Conservation (phyloP, 2,113 vertebrate genomes). For the Caranx ignobilis region DNA sequence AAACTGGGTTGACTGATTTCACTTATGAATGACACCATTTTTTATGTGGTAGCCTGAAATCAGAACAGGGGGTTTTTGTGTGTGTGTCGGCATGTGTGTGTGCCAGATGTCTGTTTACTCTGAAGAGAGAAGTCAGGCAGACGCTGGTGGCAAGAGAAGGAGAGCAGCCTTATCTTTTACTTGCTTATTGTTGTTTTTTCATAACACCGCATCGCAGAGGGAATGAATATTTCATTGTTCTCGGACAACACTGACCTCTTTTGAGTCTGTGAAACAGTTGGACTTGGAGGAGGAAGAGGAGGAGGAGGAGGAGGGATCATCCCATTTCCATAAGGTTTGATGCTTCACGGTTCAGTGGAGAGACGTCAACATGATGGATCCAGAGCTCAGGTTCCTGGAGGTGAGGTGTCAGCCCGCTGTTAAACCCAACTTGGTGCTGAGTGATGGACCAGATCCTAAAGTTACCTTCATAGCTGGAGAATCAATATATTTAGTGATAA, state of each 20-base stretch:
- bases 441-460: constrained; percentile 2
- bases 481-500: background rate
- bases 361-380: constrained; percentile 60
- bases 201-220: background rate
- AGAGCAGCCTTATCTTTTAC: constrained; percentile 1
- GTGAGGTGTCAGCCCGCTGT: constrained; percentile 48
- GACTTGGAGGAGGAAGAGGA: background rate
- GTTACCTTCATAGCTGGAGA: background rate
- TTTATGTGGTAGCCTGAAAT: constrained; percentile 50
- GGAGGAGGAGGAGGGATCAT: background rate
- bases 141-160: constrained; percentile 22
- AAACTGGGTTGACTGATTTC: constrained; percentile 75
- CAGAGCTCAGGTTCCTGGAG: constrained; percentile 73
- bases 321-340: background rate
- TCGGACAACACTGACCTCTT: background rate
- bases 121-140: constrained; percentile 40
- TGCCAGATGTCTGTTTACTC: constrained; percentile 65
- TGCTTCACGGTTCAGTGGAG: background rate
- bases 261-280: background rate
- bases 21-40: constrained; percentile 73
- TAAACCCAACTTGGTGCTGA: background rate
- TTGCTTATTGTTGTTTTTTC: background rate
- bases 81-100: constrained; percentile 23
- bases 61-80: constrained; percentile 52
- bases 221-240: background rate